Evolutionary conservation across 2,797 vertebrate genomes (phyloP).

Genomic region (Eulemur rubriventer): DNA sequence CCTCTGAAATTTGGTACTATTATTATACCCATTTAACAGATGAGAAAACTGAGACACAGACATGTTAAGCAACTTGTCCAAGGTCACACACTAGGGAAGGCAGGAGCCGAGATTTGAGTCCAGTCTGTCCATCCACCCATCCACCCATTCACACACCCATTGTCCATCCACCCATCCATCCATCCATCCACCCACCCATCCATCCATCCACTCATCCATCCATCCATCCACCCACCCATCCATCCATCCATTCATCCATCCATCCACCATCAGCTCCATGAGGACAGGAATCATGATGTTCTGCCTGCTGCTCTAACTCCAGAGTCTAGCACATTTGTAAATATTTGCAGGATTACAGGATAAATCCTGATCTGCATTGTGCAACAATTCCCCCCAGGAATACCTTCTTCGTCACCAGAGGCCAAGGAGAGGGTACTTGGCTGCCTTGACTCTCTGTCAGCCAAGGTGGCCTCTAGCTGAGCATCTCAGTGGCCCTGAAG

Average conservation of each 20-base stretch:
- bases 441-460: neutral
- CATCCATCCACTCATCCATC: accelerated
- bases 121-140: too few relatives aligned
- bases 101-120: neutral
- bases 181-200: accelerated
- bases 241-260: neutral
- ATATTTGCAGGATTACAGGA: neutral
- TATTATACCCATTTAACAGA: neutral
- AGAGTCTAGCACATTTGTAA: neutral
- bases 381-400: too few relatives aligned
- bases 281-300: neutral
- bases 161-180: accelerated
- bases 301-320: neutral
- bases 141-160: too few relatives aligned
- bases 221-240: accelerated
- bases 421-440: neutral
- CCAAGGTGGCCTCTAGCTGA: neutral
- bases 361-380: neutral
- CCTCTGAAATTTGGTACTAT: neutral
- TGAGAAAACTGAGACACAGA: neutral
- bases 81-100: neutral
- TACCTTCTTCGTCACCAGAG: neutral
- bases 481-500: neutral
- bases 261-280: neutral
- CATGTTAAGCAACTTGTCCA: neutral